Evolutionary conservation across 2,797 vertebrate species (phyloP).

Genomic region (Odontamblyopus rebecca): DNA sequence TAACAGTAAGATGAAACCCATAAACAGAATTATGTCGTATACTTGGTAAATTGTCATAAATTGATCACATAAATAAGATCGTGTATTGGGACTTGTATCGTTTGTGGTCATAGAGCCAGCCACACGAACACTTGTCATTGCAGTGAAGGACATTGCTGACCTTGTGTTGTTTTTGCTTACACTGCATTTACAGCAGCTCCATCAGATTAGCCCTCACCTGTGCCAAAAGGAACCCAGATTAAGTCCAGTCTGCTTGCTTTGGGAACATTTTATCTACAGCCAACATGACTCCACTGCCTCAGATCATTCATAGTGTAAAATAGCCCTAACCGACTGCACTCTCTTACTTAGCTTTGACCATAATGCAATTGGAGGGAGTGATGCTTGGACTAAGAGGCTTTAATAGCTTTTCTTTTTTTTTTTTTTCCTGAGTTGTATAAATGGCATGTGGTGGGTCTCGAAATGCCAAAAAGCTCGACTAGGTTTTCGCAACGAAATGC

Average conservation of each 20-base stretch:
- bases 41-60: too few species aligned
- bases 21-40: too few species aligned
- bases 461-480: constrained; percentile 33
- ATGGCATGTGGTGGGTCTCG: constrained; percentile 20
- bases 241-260: constrained; percentile 50
- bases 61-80: too few species aligned
- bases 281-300: constrained; percentile 25
- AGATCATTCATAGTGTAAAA: constrained; percentile 25
- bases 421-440: constrained; percentile 4
- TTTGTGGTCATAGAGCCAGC: not conserved
- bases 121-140: constrained; percentile 14
- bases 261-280: constrained; percentile 50
- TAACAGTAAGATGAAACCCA: too few species aligned
- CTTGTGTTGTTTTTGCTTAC: constrained; percentile 33
- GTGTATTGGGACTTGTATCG: not conserved
- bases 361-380: not conserved
- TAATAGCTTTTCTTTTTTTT: not conserved
- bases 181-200: constrained; percentile 23
- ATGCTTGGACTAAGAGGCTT: not conserved
- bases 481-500: constrained; percentile 47
- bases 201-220: constrained; percentile 51
- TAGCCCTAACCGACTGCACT: not conserved
- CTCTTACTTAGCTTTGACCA: constrained; percentile 15
- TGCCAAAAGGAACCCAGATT: constrained; percentile 40
- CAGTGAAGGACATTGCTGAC: constrained; percentile 15